Percentiles rank a stretch among this genome's conserved stretches.
These are phyloP conservation scores for Poecile montanus DNA, from an alignment of 2,797 vertebrate genomes.

Conservation along the genomic window DNA sequence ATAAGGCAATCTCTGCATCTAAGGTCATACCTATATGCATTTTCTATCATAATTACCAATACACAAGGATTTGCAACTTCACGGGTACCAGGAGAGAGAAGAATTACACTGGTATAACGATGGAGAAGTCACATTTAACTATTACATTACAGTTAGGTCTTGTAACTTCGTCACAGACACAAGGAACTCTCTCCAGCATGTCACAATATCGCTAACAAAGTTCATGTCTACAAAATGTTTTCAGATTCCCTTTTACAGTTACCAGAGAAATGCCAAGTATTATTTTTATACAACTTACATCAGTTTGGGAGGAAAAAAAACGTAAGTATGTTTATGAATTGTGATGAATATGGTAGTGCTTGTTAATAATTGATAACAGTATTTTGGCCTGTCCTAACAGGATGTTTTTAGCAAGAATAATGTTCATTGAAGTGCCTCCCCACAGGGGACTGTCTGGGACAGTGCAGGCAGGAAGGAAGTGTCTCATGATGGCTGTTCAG, in stretches of 20 bases:
- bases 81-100: neutral
- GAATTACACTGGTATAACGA: neutral
- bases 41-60: neutral
- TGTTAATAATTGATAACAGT: conserved; percentile 69
- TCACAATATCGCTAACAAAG: neutral
- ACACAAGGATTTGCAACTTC: neutral
- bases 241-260: neutral
- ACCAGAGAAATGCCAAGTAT: neutral
- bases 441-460: conserved; percentile 68
- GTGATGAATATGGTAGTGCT: conserved; percentile 34
- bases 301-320: neutral
- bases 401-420: conserved; percentile 65
- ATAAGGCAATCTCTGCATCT: neutral
- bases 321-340: conserved; percentile 34
- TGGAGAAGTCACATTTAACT: neutral
- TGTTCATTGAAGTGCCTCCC: conserved; percentile 63
- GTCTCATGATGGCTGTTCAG: conserved; percentile 44
- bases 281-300: conserved; percentile 44
- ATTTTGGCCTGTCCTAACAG: conserved; percentile 57
- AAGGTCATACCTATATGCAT: neutral
- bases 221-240: neutral
- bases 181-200: neutral
- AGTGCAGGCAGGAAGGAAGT: conserved; percentile 58
- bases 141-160: neutral
- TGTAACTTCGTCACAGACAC: neutral